Evolutionary conservation across 2,797 vertebrate genomes (phyloP).

Genomic region (Lepidocolaptes lacrymiger): DNA sequence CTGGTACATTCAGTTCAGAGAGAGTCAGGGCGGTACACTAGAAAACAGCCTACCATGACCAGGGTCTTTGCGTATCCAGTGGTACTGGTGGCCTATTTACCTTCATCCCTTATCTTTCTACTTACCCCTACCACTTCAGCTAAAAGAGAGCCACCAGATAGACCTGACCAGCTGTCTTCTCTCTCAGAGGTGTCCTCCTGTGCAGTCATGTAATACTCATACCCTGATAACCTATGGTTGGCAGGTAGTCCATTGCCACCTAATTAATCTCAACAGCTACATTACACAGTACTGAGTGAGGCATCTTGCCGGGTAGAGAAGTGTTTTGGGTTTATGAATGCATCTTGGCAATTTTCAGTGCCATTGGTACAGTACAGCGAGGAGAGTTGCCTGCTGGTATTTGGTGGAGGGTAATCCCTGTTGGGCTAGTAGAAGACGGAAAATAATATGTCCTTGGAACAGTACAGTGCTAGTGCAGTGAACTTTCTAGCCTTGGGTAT

Average conservation of each 20-base stretch:
- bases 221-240: background rate
- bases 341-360: background rate
- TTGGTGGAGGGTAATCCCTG: background rate
- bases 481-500: background rate
- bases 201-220: background rate
- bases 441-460: background rate
- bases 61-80: background rate
- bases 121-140: background rate
- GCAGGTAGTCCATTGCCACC: fast-evolving
- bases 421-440: background rate
- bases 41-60: background rate
- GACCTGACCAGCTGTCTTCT: background rate
- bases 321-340: background rate
- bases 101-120: background rate
- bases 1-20: background rate
- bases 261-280: background rate
- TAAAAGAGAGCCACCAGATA: background rate
- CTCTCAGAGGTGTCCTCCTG: background rate
- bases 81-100: background rate
- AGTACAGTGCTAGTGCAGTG: background rate
- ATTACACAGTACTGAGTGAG: background rate
- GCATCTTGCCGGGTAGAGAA: background rate
- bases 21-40: background rate
- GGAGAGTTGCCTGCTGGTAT: background rate
- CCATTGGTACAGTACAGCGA: fast-evolving